Conservation (phyloP, 2,797 vertebrate genomes). For the Enteromius trimaculatus region DNA sequence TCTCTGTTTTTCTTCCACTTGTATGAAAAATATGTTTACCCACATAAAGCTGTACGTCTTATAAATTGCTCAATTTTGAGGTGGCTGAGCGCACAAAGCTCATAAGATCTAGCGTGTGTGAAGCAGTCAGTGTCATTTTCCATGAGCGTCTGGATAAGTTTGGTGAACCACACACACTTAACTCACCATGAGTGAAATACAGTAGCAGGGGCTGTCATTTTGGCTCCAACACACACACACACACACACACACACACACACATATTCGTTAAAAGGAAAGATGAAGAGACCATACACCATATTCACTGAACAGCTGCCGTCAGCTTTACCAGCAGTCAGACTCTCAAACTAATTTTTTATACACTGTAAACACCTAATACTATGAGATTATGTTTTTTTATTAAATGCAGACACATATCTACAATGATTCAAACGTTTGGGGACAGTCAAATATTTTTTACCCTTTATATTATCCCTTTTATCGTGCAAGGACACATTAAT, state of each 20-base stretch:
- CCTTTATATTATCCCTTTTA: not conserved
- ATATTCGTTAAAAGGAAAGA: not conserved
- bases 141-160: slow-evolving; percentile 36
- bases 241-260: not conserved
- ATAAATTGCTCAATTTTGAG: not conserved
- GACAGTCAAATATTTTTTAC: no score
- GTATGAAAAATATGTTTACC: not conserved
- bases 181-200: slow-evolving; percentile 32
- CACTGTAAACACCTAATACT: not conserved
- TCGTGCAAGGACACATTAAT: not conserved
- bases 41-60: not conserved
- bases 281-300: not conserved
- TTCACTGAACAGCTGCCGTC: not conserved
- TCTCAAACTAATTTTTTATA: not conserved
- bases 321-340: not conserved
- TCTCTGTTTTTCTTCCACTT: not conserved
- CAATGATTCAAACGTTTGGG: not conserved
- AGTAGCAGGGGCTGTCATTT: slow-evolving; percentile 35
- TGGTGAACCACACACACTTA: slow-evolving; percentile 37
- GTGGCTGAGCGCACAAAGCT: slow-evolving; percentile 17
- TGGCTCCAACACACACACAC: not conserved
- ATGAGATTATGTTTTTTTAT: not conserved
- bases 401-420: not conserved
- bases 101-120: slow-evolving; percentile 20
- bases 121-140: slow-evolving; percentile 34